Conservation (phyloP, 1,140 invertebrate genomes). For the Pseudobourletiella spinata region DNA sequence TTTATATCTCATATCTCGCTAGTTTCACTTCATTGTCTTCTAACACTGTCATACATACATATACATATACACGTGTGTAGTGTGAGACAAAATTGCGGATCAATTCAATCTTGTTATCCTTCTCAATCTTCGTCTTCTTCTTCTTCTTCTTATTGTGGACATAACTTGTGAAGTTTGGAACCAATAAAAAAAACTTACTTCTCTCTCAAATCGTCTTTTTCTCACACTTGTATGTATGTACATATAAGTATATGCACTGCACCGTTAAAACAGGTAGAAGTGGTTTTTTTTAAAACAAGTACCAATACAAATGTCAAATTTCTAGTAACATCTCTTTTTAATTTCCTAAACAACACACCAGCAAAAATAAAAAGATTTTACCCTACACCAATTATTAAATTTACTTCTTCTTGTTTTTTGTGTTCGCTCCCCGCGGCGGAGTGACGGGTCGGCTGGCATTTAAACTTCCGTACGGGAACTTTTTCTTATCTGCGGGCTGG, state of each 20-base stretch:
- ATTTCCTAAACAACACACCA: conserved; percentile 8
- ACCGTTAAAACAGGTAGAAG: conserved; percentile 4
- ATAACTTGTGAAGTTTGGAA: neutral
- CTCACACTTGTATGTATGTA: neutral
- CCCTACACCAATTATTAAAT: conserved; percentile 6
- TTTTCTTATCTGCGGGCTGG: conserved; percentile 55
- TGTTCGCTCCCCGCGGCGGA: conserved; percentile 75
- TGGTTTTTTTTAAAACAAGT: conserved; percentile 5
- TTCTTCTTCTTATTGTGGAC: neutral
- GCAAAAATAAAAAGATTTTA: conserved; percentile 15
- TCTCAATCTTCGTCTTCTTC: no score
- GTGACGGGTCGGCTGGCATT: conserved; percentile 54
- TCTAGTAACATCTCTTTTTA: conserved; percentile 9
- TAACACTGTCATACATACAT: neutral
- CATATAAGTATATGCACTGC: conserved; percentile 1
- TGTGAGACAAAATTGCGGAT: no score
- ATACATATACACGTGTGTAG: no score
- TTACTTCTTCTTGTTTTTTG: conserved; percentile 77
- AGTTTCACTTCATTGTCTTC: no score
- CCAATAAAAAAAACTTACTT: neutral
- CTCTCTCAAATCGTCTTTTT: conserved; percentile 1
- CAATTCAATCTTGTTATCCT: no score
- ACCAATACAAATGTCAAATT: conserved; percentile 9
- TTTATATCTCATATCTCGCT: neutral
- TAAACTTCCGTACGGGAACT: conserved; percentile 48